Percentiles rank a stretch among this genome's conserved stretches.
Evolutionary conservation across 1,140 invertebrate genomes (phyloP).

Genomic region (Paralvinella palmiformis): DNA sequence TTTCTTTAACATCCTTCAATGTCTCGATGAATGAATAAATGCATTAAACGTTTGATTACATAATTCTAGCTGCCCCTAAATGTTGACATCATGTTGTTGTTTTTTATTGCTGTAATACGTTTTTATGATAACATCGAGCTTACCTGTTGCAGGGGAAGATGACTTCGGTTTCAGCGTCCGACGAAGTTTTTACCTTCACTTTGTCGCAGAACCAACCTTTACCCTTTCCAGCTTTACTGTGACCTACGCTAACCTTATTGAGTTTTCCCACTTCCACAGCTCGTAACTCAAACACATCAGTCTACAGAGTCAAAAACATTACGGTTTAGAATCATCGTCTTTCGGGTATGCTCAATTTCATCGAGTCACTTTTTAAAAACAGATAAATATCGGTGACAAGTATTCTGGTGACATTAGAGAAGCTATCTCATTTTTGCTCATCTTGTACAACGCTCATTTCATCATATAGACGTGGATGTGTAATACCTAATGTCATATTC

Average conservation of each 20-base stretch:
- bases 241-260: constrained; percentile 21
- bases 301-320: constrained; percentile 3
- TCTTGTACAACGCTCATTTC: background rate
- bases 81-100: constrained; percentile 19
- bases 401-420: too few species aligned
- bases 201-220: constrained; percentile 41
- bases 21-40: too few species aligned
- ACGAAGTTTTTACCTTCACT: constrained; percentile 33
- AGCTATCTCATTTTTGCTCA: too few species aligned
- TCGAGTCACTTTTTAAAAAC: background rate
- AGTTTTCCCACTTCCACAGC: constrained; percentile 18
- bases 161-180: constrained; percentile 25
- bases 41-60: too few species aligned
- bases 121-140: too few species aligned
- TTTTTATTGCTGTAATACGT: background rate
- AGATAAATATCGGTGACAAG: background rate
- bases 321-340: background rate
- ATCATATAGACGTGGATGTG: background rate
- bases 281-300: constrained; percentile 23
- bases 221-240: constrained; percentile 26
- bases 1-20: too few species aligned
- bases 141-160: constrained; percentile 42
- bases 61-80: too few species aligned
- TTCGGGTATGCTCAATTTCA: background rate
- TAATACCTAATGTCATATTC: too few species aligned